Evolutionary conservation across 2,888 invertebrate genomes (phyloP), one percentile per base, ranked within the genome.

Genomic region (Xanthia togata): DNA sequence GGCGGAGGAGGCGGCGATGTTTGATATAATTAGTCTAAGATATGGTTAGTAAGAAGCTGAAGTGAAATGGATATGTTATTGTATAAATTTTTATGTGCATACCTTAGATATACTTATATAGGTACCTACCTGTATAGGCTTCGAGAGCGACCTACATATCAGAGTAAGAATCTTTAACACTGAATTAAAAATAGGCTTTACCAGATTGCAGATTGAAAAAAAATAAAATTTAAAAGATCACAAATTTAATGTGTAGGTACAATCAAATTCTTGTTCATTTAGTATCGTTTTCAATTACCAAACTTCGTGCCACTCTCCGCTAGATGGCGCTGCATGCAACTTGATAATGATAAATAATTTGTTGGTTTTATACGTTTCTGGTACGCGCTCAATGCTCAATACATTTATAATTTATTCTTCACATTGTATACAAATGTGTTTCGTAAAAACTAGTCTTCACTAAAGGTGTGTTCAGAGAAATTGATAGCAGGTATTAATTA

Each of bases 291-390:
- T 26, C 26, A 69, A 78, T 76, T 73, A 71, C 0, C 35, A 47
- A 63, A 70, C 76, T 86, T 79, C 65, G 41, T 38, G 82, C 95
- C 90, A 89, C 95, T 95, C 93, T 82, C 78, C 92, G 79, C 89
- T 75, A 95, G 95, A 95, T 95, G 95, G 94, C 94, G 93, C 17
- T 82, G 57, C 9, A n/a, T 50, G 38, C 11, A 38, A 67, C 63
- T 63, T 53, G 8, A n/a, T 4, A 67, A 23, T 14, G 9, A 63
- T 11, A 62, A 12, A 8, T 50, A 73, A 55, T 81, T 47, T 12
- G 14, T 31, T 14, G 1, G n/a, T 14, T 14, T 20, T 17, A 44
- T 26, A n/a, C 67, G 3, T 23, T 44, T 17, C 6, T 44, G 23
- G 23, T 35, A 20, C 47, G 14, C 4, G 17, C 44, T 60, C 60